These are phyloP conservation scores for Astyanax mexicanus DNA, from an alignment of 2,797 vertebrate genomes.

Conservation along the genomic window DNA sequence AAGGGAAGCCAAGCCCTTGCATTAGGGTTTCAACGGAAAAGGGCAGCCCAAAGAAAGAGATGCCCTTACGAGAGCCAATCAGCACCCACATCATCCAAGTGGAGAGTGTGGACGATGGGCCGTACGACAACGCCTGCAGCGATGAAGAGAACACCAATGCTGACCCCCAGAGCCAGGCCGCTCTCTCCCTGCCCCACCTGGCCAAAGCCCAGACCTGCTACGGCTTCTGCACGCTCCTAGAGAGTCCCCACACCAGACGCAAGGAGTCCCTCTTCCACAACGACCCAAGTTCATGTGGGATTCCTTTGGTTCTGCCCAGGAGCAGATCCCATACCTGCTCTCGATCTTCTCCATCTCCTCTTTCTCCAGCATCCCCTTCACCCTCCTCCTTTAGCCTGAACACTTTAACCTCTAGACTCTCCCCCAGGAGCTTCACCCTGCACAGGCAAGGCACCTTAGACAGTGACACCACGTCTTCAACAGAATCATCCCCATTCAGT, in stretches of 20 bases:
- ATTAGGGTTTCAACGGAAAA: slow-evolving; percentile 61
- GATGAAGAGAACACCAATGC: slow-evolving; percentile 87
- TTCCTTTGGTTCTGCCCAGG: slow-evolving; percentile 78
- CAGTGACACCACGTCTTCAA: slow-evolving; percentile 85
- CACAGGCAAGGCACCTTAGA: slow-evolving; percentile 78
- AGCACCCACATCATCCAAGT: slow-evolving; percentile 87
- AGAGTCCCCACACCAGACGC: slow-evolving; percentile 92
- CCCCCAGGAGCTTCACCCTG: slow-evolving; percentile 69
- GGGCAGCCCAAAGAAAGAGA: slow-evolving; percentile 62
- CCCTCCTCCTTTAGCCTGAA: slow-evolving; percentile 75
- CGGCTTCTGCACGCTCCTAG: slow-evolving; percentile 92
- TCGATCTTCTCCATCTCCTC: slow-evolving; percentile 59
- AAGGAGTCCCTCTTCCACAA: slow-evolving; percentile 92
- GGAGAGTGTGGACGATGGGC: slow-evolving; percentile 84
- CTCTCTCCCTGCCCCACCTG: slow-evolving; percentile 82
- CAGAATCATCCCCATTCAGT: slow-evolving; percentile 84
- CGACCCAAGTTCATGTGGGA: slow-evolving; percentile 63
- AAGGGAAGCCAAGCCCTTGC: slow-evolving; percentile 53
- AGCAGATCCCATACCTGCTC: slow-evolving; percentile 77
- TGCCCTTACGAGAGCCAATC: slow-evolving; percentile 49
- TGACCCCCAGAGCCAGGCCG: slow-evolving; percentile 85
- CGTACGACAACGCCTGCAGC: slow-evolving; percentile 68
- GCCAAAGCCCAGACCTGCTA: slow-evolving; percentile 87
- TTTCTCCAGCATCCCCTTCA: slow-evolving; percentile 56
- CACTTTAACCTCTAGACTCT: slow-evolving; percentile 68